These are phyloP conservation scores for Dicrostonyx torquatus DNA, from an alignment of 2,797 vertebrate species.

Conservation along the genomic window DNA sequence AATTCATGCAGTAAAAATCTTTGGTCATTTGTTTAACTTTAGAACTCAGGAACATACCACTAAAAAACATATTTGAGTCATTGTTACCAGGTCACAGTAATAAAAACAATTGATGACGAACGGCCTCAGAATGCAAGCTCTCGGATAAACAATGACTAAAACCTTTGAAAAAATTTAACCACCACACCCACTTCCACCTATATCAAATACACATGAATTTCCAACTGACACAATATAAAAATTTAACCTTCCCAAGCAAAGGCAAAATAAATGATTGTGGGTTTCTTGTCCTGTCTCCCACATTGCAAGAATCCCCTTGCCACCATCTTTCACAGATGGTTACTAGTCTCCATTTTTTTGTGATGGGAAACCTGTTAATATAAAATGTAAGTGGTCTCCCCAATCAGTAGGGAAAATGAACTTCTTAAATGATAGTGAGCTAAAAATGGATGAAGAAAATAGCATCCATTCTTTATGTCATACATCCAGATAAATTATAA, in stretches of 20 bases:
- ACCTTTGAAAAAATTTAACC: conserved; percentile 45
- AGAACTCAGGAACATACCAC: conserved; percentile 54
- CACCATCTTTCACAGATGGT: background rate
- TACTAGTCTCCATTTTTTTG: conserved; percentile 23
- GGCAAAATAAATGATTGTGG: background rate
- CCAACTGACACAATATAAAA: background rate
- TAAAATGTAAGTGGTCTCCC: conserved; percentile 13
- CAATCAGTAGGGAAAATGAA: conserved; percentile 19
- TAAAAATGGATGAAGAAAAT: conserved; percentile 57
- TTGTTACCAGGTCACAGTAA: conserved; percentile 48
- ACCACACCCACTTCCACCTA: conserved; percentile 27
- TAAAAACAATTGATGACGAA: conserved; percentile 68
- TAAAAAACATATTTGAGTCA: conserved; percentile 68
- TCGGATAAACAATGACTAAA: conserved; percentile 50
- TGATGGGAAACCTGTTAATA: conserved; percentile 8
- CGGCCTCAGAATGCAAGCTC: background rate
- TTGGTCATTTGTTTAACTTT: conserved; percentile 64
- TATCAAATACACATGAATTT: background rate
- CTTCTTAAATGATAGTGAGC: conserved; percentile 40
- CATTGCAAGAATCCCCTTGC: conserved; percentile 15
- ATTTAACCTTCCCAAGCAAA: conserved; percentile 27
- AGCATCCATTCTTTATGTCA: conserved; percentile 13
- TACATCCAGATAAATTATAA: conserved; percentile 35
- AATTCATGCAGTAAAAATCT: conserved; percentile 48
- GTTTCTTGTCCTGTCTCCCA: background rate